Base-by-base conservation (phyloP, 2,888 invertebrate species). In the Chymomyza fuscimana region DNA sequence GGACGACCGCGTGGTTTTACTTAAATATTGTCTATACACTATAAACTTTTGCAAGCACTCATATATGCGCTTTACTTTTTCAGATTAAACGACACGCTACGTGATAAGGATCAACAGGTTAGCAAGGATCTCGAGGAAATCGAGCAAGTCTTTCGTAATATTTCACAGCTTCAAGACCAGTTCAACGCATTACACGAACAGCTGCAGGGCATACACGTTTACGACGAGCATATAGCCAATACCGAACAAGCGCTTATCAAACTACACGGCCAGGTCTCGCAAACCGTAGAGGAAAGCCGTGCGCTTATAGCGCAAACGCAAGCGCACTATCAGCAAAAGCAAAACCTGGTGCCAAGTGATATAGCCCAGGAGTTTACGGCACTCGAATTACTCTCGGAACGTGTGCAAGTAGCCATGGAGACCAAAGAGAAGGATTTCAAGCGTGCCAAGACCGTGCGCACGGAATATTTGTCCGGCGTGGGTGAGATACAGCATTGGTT, bases 341-440 rank as follows among this genome's bases (percentile, higher is more conserved):
- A 94, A 86, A 94, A 95, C 80, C 89, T 93, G 59, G 91, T 94
- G 76, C 95, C 97, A 72, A 95, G 95, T 78, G 97, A 97, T 93
- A 93, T 96, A 77, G 94, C 94, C 74, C 96, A 96, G 92, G 95
- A 96, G 92, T 93, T 97, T 80, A 96, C 96, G 63, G 94, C 95
- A 76, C 93, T 97, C 88, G 97, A 97, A 92, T 92, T 97, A 80
- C 93, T 96, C 67, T 94, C 96, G 63, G 97, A 98, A 92, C 94
- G 95, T 75, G 93, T 96, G 68, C 93, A 94, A 65, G 95, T 95
- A 85, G 94, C 94, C 63, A 96, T 97, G 96, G 97, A 97, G 89
- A 96, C 96, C 89, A 97, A 97, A 91, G 95, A 96, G 89, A 94
- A 96, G 90, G 97, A 97, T 91, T 96, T 96, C 92, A 96, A 97